Conservation (phyloP, 2,888 invertebrate genomes). For the Limnephilus rhombicus region DNA sequence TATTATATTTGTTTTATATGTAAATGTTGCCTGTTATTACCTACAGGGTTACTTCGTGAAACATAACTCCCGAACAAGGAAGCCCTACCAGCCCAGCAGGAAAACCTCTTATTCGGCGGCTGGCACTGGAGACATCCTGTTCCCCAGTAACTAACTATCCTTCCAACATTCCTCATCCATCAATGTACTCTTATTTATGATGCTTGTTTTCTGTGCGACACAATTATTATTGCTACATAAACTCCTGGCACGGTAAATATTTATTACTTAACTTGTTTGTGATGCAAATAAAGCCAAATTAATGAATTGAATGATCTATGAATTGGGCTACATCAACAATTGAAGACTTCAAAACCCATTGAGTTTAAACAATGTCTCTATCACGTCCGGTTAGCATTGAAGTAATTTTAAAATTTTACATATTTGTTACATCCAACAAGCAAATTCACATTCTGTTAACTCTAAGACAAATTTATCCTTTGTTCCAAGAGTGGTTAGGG, state of each 20-base stretch:
- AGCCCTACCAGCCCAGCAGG: constrained; percentile 61
- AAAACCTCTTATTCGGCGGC: constrained; percentile 52
- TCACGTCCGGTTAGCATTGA: neutral
- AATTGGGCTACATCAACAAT: neutral
- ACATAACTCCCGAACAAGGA: constrained; percentile 57
- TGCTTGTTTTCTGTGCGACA: neutral
- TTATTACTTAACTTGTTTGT: neutral
- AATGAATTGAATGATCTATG: neutral
- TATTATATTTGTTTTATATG: neutral
- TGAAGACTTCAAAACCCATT: neutral
- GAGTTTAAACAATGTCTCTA: neutral
- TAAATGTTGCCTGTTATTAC: constrained; percentile 32
- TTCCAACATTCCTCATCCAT: constrained; percentile 48
- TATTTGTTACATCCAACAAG: neutral
- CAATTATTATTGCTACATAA: constrained; percentile 10
- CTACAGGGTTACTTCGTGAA: constrained; percentile 63
- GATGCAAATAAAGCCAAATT: neutral
- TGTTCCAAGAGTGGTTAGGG: neutral
- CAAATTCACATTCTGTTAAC: neutral
- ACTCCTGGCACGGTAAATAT: neutral
- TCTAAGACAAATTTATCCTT: neutral
- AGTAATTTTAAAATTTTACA: neutral
- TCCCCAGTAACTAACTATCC: constrained; percentile 57
- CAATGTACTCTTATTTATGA: constrained; percentile 21
- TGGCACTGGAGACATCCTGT: constrained; percentile 51